Evolutionary conservation across 2,888 invertebrate species (phyloP).

Genomic region (Nycteola revayana): DNA sequence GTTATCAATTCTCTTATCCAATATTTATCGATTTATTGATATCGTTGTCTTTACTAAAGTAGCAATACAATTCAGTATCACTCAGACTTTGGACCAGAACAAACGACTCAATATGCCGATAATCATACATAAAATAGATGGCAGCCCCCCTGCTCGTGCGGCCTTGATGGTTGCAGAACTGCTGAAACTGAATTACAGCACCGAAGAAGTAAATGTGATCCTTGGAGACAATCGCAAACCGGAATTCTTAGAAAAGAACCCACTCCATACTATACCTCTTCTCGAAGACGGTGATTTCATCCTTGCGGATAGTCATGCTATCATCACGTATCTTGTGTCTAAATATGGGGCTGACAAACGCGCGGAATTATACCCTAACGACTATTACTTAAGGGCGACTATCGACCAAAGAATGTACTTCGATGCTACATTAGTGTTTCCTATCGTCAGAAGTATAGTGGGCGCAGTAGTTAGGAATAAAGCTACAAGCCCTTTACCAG

Average conservation of each 20-base stretch:
- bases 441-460: conserved; percentile 19
- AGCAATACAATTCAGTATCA: not conserved
- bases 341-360: conserved; percentile 47
- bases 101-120: conserved; percentile 35
- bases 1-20: not conserved
- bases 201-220: conserved; percentile 28
- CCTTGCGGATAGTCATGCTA: conserved; percentile 48
- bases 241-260: conserved; percentile 46
- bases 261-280: conserved; percentile 42
- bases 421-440: conserved; percentile 38
- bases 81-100: not conserved
- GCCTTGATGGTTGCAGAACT: conserved; percentile 41
- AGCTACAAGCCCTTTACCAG: conserved; percentile 17
- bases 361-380: conserved; percentile 41
- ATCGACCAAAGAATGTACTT: conserved; percentile 44
- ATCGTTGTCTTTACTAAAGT: too few species aligned
- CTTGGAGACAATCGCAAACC: conserved; percentile 32
- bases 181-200: conserved; percentile 37
- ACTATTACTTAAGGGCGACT: conserved; percentile 35
- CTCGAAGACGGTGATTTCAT: conserved; percentile 49
- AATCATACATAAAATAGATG: conserved; percentile 35
- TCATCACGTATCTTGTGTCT: conserved; percentile 46
- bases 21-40: too few species aligned
- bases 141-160: conserved; percentile 42
- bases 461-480: conserved; percentile 19